Conservation (phyloP, 1,140 invertebrate genomes). For the Bombus impatiens region DNA sequence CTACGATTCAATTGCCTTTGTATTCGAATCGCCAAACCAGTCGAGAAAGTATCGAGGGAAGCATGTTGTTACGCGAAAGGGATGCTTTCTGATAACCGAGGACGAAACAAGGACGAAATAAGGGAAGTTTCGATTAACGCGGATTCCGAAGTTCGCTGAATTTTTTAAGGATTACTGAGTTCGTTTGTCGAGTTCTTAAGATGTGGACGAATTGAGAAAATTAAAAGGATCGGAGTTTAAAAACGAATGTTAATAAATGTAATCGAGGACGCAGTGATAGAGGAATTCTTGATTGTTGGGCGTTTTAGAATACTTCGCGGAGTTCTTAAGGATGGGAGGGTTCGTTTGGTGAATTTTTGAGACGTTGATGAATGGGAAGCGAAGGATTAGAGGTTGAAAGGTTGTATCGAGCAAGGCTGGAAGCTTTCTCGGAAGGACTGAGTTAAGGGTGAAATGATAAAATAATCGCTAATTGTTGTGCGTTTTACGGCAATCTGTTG, state of each 20-base stretch:
- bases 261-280: background rate
- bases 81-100: background rate
- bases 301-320: background rate
- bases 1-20: constrained; percentile 56
- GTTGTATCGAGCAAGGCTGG: too few species aligned
- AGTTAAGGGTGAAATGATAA: too few species aligned
- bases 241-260: background rate
- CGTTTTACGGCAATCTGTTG: too few species aligned
- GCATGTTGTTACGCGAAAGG: too few species aligned
- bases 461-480: too few species aligned
- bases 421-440: too few species aligned
- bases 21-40: background rate
- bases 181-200: background rate
- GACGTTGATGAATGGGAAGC: background rate
- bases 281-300: background rate
- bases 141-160: too few species aligned
- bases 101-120: background rate
- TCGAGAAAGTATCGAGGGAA: background rate
- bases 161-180: background rate
- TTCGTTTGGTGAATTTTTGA: background rate
- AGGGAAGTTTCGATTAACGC: background rate
- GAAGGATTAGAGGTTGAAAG: background rate
- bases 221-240: background rate
- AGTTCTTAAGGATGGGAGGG: too few species aligned
- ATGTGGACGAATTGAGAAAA: background rate